A percentile compares a stretch with the other conserved stretches of the same genome.
Conservation (phyloP, 1,140 invertebrate genomes). For the Trichonephila inaurata region DNA sequence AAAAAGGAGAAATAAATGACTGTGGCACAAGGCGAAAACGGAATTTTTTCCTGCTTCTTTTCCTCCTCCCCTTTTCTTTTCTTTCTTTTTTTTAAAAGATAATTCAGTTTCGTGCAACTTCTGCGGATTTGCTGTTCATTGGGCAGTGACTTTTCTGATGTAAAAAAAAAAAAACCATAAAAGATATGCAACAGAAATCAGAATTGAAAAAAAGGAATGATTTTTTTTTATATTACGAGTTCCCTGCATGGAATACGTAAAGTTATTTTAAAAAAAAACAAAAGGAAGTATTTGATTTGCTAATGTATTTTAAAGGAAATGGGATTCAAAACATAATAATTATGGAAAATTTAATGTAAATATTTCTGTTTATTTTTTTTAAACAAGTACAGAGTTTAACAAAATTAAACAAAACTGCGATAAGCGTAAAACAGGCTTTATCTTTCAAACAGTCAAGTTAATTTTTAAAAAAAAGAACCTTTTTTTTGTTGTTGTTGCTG, state of each 20-base stretch:
- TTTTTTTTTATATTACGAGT: no score
- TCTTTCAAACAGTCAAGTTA: no score
- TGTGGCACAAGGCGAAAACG: background rate
- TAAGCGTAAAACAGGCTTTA: no score
- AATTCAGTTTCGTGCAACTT: background rate
- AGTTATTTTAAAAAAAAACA: background rate
- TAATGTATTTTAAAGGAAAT: background rate
- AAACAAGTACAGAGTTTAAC: no score
- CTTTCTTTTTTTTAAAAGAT: background rate
- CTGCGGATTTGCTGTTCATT: background rate
- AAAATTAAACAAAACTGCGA: no score
- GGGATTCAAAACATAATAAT: no score
- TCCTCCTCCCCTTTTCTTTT: background rate
- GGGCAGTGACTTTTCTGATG: background rate
- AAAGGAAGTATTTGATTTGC: background rate
- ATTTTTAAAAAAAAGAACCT: no score
- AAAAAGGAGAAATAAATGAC: background rate
- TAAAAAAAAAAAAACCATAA: background rate
- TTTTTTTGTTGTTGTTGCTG: no score
- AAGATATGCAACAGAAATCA: background rate
- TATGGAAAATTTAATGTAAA: no score
- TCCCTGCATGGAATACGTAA: background rate
- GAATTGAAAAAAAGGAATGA: background rate
- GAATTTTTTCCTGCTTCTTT: background rate
- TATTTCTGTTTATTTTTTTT: no score